phyloP scores from a whole-genome alignment of 2,888 invertebrate species.

The Ptychoptera contaminata region DNA sequence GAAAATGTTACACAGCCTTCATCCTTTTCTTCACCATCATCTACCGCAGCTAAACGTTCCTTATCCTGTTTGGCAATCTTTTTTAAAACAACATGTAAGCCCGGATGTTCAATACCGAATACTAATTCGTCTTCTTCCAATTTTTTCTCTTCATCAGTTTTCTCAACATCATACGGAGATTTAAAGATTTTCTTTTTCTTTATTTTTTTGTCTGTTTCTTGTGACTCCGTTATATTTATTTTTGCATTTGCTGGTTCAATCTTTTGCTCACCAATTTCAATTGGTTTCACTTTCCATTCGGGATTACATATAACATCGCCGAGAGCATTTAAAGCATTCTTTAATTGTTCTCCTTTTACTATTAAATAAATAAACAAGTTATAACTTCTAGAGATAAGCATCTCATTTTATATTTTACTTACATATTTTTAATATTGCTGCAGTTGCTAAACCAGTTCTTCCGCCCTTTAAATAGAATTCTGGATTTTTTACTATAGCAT shows the following conservation, averaged over 20 bases:
- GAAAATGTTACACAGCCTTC: conserved; percentile 39
- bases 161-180: conserved; percentile 12
- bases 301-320: conserved; percentile 30
- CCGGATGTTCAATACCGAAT: conserved; percentile 53
- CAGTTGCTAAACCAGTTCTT: conserved; percentile 49
- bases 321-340: conserved; percentile 31
- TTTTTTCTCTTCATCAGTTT: conserved; percentile 20
- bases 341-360: conserved; percentile 27
- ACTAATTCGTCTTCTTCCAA: conserved; percentile 16
- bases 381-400: background rate
- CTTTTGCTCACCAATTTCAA: conserved; percentile 14
- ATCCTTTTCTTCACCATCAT: conserved; percentile 19
- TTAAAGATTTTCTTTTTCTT: conserved; percentile 6
- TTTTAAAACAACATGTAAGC: conserved; percentile 60
- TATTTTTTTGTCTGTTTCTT: conserved; percentile 3
- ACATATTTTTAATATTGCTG: conserved; percentile 47
- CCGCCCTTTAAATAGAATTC: conserved; percentile 52
- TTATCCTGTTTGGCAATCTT: conserved; percentile 54
- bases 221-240: conserved; percentile 5
- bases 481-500: conserved; percentile 40
- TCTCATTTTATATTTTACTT: conserved; percentile 25
- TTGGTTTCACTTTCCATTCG: conserved; percentile 36
- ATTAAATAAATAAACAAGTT: conserved; percentile 7
- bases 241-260: conserved; percentile 10
- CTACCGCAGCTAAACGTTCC: conserved; percentile 12